phyloP scores from a whole-genome alignment of 2,888 invertebrate species.

The Plebejus melissa region DNA sequence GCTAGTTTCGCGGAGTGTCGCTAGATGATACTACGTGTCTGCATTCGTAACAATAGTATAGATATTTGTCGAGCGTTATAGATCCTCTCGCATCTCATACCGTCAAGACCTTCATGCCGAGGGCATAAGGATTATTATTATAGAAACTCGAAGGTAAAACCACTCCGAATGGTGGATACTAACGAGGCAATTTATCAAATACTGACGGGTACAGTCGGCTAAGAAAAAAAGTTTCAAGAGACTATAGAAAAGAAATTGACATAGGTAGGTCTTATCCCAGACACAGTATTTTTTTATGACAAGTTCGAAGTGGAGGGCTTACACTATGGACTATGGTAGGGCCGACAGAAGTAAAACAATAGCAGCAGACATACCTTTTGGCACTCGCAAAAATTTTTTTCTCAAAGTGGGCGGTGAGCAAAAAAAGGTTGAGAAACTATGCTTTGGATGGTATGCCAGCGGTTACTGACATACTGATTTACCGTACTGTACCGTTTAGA shows the following conservation, averaged over 20 bases:
- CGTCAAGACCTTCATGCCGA: not conserved
- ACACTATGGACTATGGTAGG: too few species aligned
- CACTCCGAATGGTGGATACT: not conserved
- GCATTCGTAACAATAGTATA: not conserved
- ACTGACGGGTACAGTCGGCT: constrained; percentile 10
- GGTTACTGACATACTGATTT: not conserved
- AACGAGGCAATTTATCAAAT: constrained; percentile 13
- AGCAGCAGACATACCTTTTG: too few species aligned
- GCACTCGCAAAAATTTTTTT: too few species aligned
- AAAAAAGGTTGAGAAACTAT: too few species aligned
- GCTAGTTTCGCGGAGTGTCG: too few species aligned
- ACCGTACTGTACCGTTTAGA: not conserved
- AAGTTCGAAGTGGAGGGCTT: too few species aligned
- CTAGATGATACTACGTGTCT: too few species aligned
- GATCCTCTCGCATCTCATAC: not conserved
- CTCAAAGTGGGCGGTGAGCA: too few species aligned
- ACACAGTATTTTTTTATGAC: too few species aligned
- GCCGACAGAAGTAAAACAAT: too few species aligned
- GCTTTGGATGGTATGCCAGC: not conserved
- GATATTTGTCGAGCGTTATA: not conserved
- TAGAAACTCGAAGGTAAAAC: not conserved
- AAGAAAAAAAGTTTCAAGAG: not conserved
- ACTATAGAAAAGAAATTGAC: too few species aligned
- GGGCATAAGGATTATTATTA: not conserved
- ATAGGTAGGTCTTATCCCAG: too few species aligned